Conservation (phyloP, 2,888 invertebrate genomes). For the Lypha dubia region DNA sequence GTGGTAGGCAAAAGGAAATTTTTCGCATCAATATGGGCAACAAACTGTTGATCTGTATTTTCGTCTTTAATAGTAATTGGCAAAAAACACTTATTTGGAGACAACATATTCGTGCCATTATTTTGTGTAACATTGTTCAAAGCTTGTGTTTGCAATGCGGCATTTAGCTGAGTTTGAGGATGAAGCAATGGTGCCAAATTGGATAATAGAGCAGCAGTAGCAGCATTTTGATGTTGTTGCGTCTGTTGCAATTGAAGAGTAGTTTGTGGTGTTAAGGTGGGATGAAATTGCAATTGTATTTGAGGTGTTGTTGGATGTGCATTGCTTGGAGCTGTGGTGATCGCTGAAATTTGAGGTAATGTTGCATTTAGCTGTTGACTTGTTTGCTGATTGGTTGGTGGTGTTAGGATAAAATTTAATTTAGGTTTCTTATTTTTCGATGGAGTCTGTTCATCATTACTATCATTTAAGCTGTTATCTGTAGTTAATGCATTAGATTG, state of each 20-base stretch:
- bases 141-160: conserved; percentile 49
- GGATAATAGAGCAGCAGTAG: conserved; percentile 69
- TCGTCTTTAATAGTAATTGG: conserved; percentile 83
- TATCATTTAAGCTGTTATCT: conserved; percentile 71
- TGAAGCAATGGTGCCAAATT: conserved; percentile 74
- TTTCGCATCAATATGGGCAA: conserved; percentile 83
- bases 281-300: conserved; percentile 73
- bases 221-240: conserved; percentile 72
- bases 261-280: conserved; percentile 58
- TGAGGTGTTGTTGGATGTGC: conserved; percentile 72
- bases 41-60: conserved; percentile 82
- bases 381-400: conserved; percentile 75
- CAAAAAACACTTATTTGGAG: conserved; percentile 81
- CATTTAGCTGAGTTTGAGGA: conserved; percentile 66
- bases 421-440: conserved; percentile 81
- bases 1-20: conserved; percentile 82
- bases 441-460: conserved; percentile 73
- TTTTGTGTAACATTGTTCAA: conserved; percentile 49
- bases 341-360: conserved; percentile 71
- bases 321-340: conserved; percentile 9
- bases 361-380: conserved; percentile 73
- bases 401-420: conserved; percentile 81
- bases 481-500: conserved; percentile 74
- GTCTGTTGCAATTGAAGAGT: conserved; percentile 64
- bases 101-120: conserved; percentile 76